These are phyloP conservation scores for Asbolus verrucosus DNA, from an alignment of 1,140 invertebrate species.

Conservation along the genomic window DNA sequence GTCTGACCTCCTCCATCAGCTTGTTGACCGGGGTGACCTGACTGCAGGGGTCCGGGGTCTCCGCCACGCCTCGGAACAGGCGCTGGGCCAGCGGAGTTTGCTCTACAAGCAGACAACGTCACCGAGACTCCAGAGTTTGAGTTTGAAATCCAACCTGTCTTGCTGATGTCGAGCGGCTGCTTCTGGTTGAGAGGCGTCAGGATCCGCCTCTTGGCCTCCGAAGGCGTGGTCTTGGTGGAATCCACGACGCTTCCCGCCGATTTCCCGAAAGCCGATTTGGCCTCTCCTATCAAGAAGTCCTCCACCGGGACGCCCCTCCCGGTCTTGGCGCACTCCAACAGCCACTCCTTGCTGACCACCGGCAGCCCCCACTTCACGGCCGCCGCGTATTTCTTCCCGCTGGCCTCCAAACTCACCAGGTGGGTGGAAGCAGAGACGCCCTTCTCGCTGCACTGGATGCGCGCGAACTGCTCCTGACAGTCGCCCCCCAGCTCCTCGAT, in stretches of 20 bases:
- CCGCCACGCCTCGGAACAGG: neutral
- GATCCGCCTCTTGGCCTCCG: neutral
- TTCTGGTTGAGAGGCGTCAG: neutral
- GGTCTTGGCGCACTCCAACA: conserved; percentile 74
- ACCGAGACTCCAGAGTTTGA: neutral
- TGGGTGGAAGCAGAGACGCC: conserved; percentile 76
- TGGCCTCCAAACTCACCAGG: conserved; percentile 78
- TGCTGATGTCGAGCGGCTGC: neutral
- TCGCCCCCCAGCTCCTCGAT: conserved; percentile 78
- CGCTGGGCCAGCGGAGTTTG: conserved; percentile 38
- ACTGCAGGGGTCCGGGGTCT: conserved; percentile 49
- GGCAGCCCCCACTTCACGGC: conserved; percentile 87
- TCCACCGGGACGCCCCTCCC: conserved; percentile 68
- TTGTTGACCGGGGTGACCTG: conserved; percentile 62
- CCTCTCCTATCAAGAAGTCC: conserved; percentile 73
- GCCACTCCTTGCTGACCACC: conserved; percentile 81
- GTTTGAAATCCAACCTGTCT: neutral
- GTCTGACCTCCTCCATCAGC: conserved; percentile 58
- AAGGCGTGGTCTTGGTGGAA: no score
- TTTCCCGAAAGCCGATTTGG: conserved; percentile 61
- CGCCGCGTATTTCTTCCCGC: conserved; percentile 85
- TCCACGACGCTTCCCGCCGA: no score
- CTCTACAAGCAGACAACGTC: conserved; percentile 32
- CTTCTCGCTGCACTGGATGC: conserved; percentile 67
- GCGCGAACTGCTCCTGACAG: conserved; percentile 76